Conservation (phyloP, 2,113 vertebrate species). For the Sitta europaea region DNA sequence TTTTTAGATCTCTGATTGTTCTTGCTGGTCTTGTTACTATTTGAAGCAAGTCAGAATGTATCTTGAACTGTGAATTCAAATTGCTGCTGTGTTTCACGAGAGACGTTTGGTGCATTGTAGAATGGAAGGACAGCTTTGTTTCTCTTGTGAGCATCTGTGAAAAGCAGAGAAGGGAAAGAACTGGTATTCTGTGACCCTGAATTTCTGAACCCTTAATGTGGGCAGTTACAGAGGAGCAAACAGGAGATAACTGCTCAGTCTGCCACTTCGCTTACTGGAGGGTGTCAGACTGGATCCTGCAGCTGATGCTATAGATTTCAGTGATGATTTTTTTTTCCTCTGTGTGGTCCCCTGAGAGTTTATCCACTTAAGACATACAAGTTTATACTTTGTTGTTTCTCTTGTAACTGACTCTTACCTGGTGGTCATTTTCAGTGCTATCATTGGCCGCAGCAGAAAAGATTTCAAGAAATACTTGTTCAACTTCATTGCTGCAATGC, state of each 20-base stretch:
- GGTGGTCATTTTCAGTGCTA: slow-evolving; percentile 92
- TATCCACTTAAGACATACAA: neutral
- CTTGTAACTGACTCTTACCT: slow-evolving; percentile 73
- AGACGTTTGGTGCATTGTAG: neutral
- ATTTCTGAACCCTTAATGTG: neutral
- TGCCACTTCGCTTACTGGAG: neutral
- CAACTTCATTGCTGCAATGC: slow-evolving; percentile 97
- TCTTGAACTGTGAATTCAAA: neutral
- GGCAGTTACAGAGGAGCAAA: neutral
- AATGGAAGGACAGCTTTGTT: neutral
- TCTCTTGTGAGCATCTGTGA: neutral
- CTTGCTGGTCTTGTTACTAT: neutral
- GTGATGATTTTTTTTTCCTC: neutral
- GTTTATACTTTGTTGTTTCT: slow-evolving; percentile 19
- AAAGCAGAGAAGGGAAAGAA: neutral
- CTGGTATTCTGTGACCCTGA: neutral
- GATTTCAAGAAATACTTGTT: slow-evolving; percentile 95
- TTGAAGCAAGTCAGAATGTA: neutral
- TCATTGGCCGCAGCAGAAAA: slow-evolving; percentile 93
- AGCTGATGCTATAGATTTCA: neutral
- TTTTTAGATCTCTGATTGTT: neutral
- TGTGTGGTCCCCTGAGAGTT: neutral
- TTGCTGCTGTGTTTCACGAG: neutral
- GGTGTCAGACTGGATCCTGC: neutral
- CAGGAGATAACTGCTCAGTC: neutral